Evolutionary conservation across 1,140 invertebrate species (phyloP), one percentile per base, ranked within the genome.

Genomic region (Drosophila sp.): DNA sequence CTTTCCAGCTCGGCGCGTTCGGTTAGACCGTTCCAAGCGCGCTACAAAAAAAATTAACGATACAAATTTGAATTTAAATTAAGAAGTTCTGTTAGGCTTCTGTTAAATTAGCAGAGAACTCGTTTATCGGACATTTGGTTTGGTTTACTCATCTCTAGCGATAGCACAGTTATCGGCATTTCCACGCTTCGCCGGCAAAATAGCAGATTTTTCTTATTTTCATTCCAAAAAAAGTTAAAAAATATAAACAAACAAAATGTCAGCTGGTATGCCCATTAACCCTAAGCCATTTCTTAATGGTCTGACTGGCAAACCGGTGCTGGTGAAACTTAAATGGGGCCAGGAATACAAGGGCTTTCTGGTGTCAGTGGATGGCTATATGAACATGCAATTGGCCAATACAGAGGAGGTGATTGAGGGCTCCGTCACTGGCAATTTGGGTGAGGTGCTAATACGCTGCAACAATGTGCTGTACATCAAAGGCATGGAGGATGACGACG

Each of bases 301-400:
- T 90, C 94, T 99, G 11, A 99, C 98, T 1, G 99, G 99, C 29
- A 99, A 99, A 93, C 95, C 97, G 44, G 98, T 99, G 10, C 95
- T 99, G 90, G 97, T 99, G 1, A 99, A 99, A 94, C 93, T 99
- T 50, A 99, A 99, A 92, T 99, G 99, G 99, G 99, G 99, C 33
- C 98, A 99, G 92, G 99, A 99, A 93, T 99, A 99, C 92, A 99
- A 99, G 95, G 99, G 99, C 6, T 97, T 98, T 77, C 93, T 99
- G 27, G 98, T 99, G 0, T 99, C 98, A 3, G 97, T 99, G 8
- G 99, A 99, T 94, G 97, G 97, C 5, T 99, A 99, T 91, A 99
- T 99, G 99, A 99, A 99, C 93, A 93, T 99, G 73, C 98, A 99
- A 93, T 92, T 99, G 64, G 98, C 98, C 0, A 99, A 99, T 90